phyloP scores from a whole-genome alignment of 1,140 invertebrate genomes.

The Trachymyrmex septentrionalis region DNA sequence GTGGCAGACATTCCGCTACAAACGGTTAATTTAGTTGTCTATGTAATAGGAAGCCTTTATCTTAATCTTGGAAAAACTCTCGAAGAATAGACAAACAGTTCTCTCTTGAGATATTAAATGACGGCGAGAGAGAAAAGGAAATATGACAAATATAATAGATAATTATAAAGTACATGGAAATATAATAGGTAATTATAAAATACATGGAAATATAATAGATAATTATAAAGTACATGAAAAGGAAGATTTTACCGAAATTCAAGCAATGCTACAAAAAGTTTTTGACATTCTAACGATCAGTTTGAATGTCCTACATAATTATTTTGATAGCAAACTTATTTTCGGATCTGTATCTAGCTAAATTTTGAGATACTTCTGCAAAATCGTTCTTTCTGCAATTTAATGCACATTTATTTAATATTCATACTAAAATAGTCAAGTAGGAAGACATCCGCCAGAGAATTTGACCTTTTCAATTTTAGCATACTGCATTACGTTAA shows the following conservation, averaged over 20 bases:
- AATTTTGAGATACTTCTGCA: too few relatives aligned
- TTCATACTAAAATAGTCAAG: background rate
- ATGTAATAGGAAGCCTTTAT: background rate
- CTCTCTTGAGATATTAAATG: background rate
- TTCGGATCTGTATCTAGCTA: too few relatives aligned
- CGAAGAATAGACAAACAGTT: background rate
- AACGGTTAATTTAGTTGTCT: conserved; percentile 9
- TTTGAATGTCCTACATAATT: too few relatives aligned
- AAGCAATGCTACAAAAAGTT: too few relatives aligned
- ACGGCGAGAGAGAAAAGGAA: background rate
- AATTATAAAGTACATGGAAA: background rate
- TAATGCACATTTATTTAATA: background rate
- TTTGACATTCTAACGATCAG: too few relatives aligned
- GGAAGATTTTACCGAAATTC: too few relatives aligned
- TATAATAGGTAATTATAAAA: background rate
- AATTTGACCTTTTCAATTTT: background rate
- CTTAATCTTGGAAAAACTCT: background rate
- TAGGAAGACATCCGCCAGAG: background rate
- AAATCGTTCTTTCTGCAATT: too few relatives aligned
- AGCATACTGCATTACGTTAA: background rate
- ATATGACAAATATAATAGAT: background rate
- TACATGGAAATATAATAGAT: background rate
- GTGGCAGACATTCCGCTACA: background rate
- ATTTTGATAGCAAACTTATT: too few relatives aligned
- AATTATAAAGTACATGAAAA: background rate